Evolutionary conservation across 2,113 vertebrate genomes (phyloP).

Genomic region (Eulemur macaco): DNA sequence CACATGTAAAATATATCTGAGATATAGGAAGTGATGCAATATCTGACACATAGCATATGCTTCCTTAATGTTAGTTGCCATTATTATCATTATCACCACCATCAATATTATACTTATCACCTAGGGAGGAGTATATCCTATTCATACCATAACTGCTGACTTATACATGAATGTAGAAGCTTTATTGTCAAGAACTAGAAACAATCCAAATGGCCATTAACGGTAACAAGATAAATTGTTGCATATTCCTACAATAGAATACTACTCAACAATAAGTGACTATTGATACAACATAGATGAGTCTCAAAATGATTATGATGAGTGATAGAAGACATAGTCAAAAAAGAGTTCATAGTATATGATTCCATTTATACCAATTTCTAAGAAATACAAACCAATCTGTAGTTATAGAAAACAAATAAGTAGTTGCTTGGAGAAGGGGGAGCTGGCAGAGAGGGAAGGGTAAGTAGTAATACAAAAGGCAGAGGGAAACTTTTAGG

Average conservation of each 20-base stretch:
- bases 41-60: neutral
- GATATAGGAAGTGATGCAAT: neutral
- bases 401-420: neutral
- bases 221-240: neutral
- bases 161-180: neutral
- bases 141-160: neutral
- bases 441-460: neutral
- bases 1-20: neutral
- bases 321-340: neutral
- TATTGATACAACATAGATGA: neutral
- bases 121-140: neutral
- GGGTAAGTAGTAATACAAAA: neutral
- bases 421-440: neutral
- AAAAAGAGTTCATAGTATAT: neutral
- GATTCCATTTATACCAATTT: neutral
- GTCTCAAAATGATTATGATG: neutral
- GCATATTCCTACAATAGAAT: neutral
- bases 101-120: neutral
- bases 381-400: neutral
- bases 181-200: neutral
- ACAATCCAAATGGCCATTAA: neutral
- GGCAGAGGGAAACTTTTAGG: neutral
- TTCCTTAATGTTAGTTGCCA: neutral
- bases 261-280: neutral
- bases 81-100: neutral